phyloP scores from a whole-genome alignment of 2,888 invertebrate species.

The Acronicta aceris region DNA sequence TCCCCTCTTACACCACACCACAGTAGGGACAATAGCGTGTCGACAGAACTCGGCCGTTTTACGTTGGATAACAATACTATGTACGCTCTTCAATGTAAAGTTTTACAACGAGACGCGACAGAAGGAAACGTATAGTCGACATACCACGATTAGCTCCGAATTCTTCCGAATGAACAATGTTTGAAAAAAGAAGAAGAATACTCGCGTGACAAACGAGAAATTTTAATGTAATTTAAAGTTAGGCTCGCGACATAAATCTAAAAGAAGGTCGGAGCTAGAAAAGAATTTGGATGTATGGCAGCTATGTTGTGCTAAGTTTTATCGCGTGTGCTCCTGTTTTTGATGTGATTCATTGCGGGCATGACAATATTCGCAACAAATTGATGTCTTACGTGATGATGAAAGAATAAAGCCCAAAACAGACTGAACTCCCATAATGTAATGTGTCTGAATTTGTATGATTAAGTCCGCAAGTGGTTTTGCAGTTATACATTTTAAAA shows the following conservation, averaged over 20 bases:
- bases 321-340: neutral
- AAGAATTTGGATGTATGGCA: constrained; percentile 15
- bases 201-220: constrained; percentile 39
- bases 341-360: neutral
- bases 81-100: constrained; percentile 46
- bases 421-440: too few relatives aligned
- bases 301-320: neutral
- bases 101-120: constrained; percentile 46
- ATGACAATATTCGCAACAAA: neutral
- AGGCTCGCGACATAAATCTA: constrained; percentile 22
- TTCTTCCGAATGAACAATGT: constrained; percentile 24
- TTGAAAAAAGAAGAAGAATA: constrained; percentile 28
- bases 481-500: too few relatives aligned
- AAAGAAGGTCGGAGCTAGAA: constrained; percentile 19
- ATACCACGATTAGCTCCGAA: constrained; percentile 28
- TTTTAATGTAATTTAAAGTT: constrained; percentile 36
- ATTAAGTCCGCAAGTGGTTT: too few relatives aligned
- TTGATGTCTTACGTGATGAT: too few relatives aligned
- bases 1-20: constrained; percentile 28
- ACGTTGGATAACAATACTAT: constrained; percentile 51
- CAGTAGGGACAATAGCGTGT: constrained; percentile 57
- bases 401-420: too few relatives aligned
- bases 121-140: constrained; percentile 22
- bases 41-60: constrained; percentile 49
- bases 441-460: too few relatives aligned